These are phyloP conservation scores for Thumatha senex DNA, from an alignment of 2,888 invertebrate species.

Conservation along the genomic window DNA sequence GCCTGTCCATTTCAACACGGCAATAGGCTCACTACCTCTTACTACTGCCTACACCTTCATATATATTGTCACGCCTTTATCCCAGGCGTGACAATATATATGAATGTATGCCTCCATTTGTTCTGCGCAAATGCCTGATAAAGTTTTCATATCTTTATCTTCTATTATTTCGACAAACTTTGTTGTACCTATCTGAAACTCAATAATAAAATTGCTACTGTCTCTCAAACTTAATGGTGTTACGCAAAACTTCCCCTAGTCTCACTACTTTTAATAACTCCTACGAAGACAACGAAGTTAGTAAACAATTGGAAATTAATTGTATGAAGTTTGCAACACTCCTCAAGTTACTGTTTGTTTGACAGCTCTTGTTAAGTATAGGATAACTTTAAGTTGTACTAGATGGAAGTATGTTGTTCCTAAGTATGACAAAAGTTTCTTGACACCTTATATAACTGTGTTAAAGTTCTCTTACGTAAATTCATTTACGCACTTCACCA, in stretches of 20 bases:
- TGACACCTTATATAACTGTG: not conserved
- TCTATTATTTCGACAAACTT: conserved; percentile 9
- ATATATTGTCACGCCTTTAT: no score
- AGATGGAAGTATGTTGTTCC: conserved; percentile 6
- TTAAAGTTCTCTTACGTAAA: not conserved
- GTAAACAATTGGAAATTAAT: conserved; percentile 41
- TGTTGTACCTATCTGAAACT: conserved; percentile 12
- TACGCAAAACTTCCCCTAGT: conserved; percentile 29
- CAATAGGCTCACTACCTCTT: no score
- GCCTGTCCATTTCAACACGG: no score
- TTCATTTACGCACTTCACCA: no score
- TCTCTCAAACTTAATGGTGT: conserved; percentile 5
- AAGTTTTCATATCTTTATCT: not conserved
- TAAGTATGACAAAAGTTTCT: conserved; percentile 2
- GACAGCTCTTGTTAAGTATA: conserved; percentile 15
- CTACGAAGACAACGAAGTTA: conserved; percentile 13
- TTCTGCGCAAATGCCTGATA: not conserved
- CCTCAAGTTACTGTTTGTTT: conserved; percentile 11
- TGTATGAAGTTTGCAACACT: conserved; percentile 21
- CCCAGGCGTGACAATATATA: no score
- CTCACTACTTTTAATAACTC: conserved; percentile 42
- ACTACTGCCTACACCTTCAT: no score
- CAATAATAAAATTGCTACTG: conserved; percentile 8
- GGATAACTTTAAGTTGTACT: conserved; percentile 3
- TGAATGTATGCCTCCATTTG: no score